These are phyloP conservation scores for Beroe ovata DNA, from an alignment of 37 sponge, comb jelly and placozoan genomes.

Conservation along the genomic window DNA sequence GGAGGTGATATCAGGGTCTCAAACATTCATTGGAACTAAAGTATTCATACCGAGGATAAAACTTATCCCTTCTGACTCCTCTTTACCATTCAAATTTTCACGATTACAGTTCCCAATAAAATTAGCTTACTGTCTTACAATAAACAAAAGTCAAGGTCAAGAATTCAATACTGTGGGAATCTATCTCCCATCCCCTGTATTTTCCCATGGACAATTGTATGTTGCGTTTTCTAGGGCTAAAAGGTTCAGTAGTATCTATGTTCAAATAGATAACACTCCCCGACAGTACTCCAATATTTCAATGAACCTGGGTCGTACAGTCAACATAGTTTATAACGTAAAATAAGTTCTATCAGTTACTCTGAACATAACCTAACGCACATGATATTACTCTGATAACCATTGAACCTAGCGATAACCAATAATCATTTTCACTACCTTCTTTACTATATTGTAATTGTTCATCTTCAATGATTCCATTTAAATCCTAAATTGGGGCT, in stretches of 20 bases:
- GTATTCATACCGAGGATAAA: slow-evolving; percentile 61
- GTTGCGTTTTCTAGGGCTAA: slow-evolving; percentile 28
- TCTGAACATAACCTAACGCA: no score
- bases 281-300: background rate
- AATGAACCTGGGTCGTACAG: background rate
- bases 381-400: no score
- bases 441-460: no score
- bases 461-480: no score
- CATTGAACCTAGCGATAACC: no score
- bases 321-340: background rate
- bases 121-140: slow-evolving; percentile 53
- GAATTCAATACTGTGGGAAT: slow-evolving; percentile 35
- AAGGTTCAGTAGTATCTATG: background rate
- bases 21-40: slow-evolving; percentile 5
- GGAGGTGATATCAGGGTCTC: slow-evolving; percentile 14
- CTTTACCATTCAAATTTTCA: slow-evolving; percentile 11
- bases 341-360: background rate
- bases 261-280: background rate
- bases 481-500: no score
- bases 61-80: slow-evolving; percentile 27
- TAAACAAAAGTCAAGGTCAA: slow-evolving; percentile 68
- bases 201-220: slow-evolving; percentile 45
- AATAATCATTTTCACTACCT: no score
- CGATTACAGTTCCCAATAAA: slow-evolving; percentile 46
- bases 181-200: slow-evolving; percentile 32